A percentile compares a stretch with the other conserved stretches of the same genome.
Evolutionary conservation across 2,797 vertebrate species (phyloP).

Genomic region (Premnoplex brunnescens): DNA sequence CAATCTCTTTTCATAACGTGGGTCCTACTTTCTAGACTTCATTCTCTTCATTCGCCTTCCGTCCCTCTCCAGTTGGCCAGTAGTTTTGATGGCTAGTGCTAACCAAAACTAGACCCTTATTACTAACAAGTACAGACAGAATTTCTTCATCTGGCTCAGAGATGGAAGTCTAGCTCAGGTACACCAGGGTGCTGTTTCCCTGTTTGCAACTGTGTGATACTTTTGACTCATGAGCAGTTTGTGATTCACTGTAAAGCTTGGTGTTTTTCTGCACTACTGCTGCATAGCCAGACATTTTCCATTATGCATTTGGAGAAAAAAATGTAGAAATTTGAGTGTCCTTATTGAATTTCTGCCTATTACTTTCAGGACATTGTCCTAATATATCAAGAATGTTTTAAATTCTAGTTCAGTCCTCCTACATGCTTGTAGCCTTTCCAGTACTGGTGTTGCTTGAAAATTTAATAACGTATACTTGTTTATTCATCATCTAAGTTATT

Average conservation of each 20-base stretch:
- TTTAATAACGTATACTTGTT: not conserved
- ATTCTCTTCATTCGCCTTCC: fast-evolving
- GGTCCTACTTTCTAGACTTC: not conserved
- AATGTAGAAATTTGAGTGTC: not conserved
- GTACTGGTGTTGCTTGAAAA: not conserved
- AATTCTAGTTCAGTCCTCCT: constrained; percentile 3
- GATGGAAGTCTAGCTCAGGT: not conserved
- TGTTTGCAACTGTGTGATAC: not conserved
- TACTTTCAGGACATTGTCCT: constrained; percentile 11
- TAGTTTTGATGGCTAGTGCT: not conserved
- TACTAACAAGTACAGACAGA: not conserved
- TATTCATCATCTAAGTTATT: constrained; percentile 33
- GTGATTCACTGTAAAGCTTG: not conserved
- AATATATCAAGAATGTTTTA: constrained; percentile 1
- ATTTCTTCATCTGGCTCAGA: not conserved
- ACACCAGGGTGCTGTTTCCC: not conserved
- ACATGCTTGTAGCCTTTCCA: not conserved
- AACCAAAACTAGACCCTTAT: not conserved
- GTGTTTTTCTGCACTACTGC: not conserved
- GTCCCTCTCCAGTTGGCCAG: not conserved
- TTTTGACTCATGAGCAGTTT: not conserved
- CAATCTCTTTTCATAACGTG: not conserved
- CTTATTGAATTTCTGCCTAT: constrained; percentile 19
- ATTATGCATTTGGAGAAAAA: constrained; percentile 1
- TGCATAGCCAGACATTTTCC: not conserved